Evolutionary conservation across 92 coral and sea anemone species (phyloP), one percentile per base, ranked within the genome.

Genomic region (Porites evermanni): DNA sequence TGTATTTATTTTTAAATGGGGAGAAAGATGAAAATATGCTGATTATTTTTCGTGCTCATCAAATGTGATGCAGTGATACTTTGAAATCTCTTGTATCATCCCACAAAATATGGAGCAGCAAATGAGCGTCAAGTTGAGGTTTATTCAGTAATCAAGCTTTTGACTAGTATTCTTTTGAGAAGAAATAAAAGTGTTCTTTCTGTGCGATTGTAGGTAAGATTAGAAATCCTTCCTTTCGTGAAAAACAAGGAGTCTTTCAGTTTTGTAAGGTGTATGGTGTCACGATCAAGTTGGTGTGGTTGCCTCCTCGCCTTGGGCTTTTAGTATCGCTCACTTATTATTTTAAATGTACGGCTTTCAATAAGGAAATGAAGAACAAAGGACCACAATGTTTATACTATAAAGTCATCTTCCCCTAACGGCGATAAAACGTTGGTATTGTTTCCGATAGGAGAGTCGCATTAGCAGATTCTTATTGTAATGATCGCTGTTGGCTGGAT

Each of bases 71-170:
- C 47, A 66, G 53, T 53, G 75, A 69, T 80, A 19, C 51, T 63
- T 23, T 26, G 64, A n/a, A 54, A 10, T 17, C 51, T 50, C 64
- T 69, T 53, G 76, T n/a, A 56, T 7, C 9, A 80, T 53, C 32
- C 53, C 47, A 52, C 11, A 68, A 24, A 18, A 53, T 67, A 21
- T 32, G 26, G 53, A 56, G 65, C 3, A 53, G 77, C 74, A 80
- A 67, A 51, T 24, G 50, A 60, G 69, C 68, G 69, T 53, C 67
- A 23, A 54, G 23, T 80, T 24, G 67, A 23, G 18, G 67, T 53
- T 67, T 80, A 80, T 69, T 69, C 12, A 53, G 75, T 68, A 54
- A 80, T 80, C 75, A 69, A 69, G 32, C 77, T 65, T 20, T 64
- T 79, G 72, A 47, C 26, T 12, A 2, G 52, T 7, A 50, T 17